Percentiles rank a stretch among this genome's conserved stretches.
These are phyloP conservation scores for Aldrovandia affinis DNA, from an alignment of 2,797 vertebrate species.

Conservation along the genomic window DNA sequence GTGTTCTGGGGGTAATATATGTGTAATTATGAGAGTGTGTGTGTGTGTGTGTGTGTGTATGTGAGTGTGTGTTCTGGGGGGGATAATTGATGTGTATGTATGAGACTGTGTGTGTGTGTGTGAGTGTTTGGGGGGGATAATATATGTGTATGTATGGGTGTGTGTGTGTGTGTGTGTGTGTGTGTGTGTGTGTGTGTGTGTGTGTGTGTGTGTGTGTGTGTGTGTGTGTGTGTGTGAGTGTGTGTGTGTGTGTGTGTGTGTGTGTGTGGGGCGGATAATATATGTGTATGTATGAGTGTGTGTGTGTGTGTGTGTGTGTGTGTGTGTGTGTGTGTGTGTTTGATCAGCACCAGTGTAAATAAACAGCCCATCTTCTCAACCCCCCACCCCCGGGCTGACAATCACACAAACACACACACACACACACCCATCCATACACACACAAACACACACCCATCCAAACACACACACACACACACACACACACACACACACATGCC, in stretches of 20 bases:
- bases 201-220: neutral
- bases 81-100: too few species aligned
- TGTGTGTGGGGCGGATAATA: neutral
- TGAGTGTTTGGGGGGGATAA: neutral
- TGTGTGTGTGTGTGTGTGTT: neutral
- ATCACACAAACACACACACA: slow-evolving; percentile 26
- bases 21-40: too few species aligned
- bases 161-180: neutral
- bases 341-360: slow-evolving; percentile 15
- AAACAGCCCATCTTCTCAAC: slow-evolving; percentile 16
- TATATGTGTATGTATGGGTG: neutral
- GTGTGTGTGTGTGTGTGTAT: too few species aligned
- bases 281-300: too few species aligned
- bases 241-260: slow-evolving; percentile 7
- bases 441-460: slow-evolving; percentile 31
- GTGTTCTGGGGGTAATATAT: too few species aligned
- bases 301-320: neutral
- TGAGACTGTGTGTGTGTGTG: too few species aligned
- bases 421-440: slow-evolving; percentile 29
- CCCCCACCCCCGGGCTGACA: slow-evolving; percentile 22
- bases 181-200: too few species aligned
- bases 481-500: slow-evolving; percentile 35
- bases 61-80: too few species aligned
- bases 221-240: neutral
- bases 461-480: slow-evolving; percentile 32